Evolutionary conservation across 2,797 vertebrate species (phyloP).

Genomic region (Chaetodon trifasciatus): DNA sequence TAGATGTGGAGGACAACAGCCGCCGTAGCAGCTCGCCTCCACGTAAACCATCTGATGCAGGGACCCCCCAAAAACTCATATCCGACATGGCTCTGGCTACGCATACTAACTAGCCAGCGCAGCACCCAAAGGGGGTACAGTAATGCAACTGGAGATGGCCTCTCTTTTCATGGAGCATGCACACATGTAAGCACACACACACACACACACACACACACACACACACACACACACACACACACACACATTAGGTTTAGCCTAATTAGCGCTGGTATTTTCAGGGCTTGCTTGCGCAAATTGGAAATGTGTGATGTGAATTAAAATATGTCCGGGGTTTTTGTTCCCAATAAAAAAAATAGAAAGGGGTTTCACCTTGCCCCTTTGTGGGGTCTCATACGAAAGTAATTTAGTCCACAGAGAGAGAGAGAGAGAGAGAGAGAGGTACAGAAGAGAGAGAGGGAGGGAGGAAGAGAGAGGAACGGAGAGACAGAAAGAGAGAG

Average conservation of each 20-base stretch:
- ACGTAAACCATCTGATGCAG: constrained; percentile 64
- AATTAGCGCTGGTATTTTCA: constrained; percentile 84
- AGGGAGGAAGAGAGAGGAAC: constrained; percentile 67
- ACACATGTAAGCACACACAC: constrained; percentile 55
- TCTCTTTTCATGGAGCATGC: constrained; percentile 60
- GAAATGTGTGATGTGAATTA: constrained; percentile 91
- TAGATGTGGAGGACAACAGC: constrained; percentile 29
- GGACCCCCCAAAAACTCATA: constrained; percentile 72
- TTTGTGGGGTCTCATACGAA: constrained; percentile 89
- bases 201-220: constrained; percentile 47
- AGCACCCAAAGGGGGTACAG: constrained; percentile 64
- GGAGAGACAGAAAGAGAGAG: constrained; percentile 55
- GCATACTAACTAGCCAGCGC: constrained; percentile 68
- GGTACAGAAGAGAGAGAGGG: constrained; percentile 53
- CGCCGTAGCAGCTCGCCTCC: constrained; percentile 41
- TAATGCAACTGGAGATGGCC: constrained; percentile 69
- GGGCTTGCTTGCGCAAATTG: constrained; percentile 88
- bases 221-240: constrained; percentile 48
- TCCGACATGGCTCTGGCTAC: constrained; percentile 56
- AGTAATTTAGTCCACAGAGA: constrained; percentile 90
- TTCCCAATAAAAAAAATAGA: constrained; percentile 84
- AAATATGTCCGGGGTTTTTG: constrained; percentile 86
- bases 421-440: constrained; percentile 29
- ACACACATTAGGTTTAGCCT: constrained; percentile 74
- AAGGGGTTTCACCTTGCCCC: constrained; percentile 88